Conservation (phyloP, 2,888 invertebrate species). For the Tiliacea aurago region DNA sequence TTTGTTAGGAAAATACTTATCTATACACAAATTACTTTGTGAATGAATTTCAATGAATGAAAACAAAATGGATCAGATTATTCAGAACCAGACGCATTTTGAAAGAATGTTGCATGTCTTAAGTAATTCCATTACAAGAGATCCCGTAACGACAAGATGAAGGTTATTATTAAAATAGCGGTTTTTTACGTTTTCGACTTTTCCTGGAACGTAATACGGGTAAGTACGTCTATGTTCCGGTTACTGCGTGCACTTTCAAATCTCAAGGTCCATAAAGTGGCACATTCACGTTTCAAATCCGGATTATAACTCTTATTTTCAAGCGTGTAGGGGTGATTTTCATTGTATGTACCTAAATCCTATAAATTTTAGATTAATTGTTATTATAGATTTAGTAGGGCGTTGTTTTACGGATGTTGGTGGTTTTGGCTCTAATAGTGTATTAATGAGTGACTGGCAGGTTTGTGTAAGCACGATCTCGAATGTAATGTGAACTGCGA, state of each 20-base stretch:
- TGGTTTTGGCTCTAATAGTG: constrained; percentile 54
- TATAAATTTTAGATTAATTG: constrained; percentile 78
- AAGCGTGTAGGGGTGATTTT: constrained; percentile 42
- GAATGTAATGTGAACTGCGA: constrained; percentile 37
- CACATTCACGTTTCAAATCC: constrained; percentile 39
- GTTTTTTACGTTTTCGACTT: constrained; percentile 67
- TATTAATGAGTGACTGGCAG: constrained; percentile 43
- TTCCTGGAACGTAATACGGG: constrained; percentile 72
- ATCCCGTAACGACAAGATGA: constrained; percentile 35
- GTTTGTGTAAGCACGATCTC: constrained; percentile 44
- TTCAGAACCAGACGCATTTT: background rate
- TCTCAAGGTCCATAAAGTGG: constrained; percentile 79
- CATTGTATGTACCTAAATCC: constrained; percentile 45
- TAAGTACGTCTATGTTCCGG: constrained; percentile 78
- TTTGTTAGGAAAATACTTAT: background rate
- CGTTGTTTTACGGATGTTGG: constrained; percentile 67
- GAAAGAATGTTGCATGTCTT: constrained; percentile 33
- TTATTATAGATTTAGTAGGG: constrained; percentile 66
- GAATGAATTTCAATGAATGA: background rate
- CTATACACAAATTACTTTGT: background rate
- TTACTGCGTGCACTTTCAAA: constrained; percentile 83
- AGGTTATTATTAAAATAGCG: constrained; percentile 47
- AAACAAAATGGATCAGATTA: background rate
- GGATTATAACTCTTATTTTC: constrained; percentile 63
- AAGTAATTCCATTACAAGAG: constrained; percentile 2